Base-by-base conservation (phyloP, 2,113 vertebrate species). In the Electrona antarctica region DNA sequence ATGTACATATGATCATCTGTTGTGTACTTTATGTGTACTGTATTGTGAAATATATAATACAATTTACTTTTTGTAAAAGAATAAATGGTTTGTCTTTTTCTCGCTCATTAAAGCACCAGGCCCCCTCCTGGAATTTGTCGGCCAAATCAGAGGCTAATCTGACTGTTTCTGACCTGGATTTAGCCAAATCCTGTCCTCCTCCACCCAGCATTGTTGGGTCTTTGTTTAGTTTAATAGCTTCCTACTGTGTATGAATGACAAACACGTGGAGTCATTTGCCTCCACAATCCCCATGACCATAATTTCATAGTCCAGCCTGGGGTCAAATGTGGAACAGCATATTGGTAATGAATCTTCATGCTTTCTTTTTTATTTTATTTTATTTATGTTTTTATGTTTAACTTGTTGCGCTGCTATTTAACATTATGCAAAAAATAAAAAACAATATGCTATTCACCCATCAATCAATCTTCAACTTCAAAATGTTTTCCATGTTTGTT, bases 11-110 rank as follows among this genome's bases (percentile, higher is more conserved):
- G 49, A 54, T 67, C 41, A 66, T 71, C 64, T 87, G 73, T 83
- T 64, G n/a, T 73, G 76, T 88, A 21, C 33, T 12, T 80, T 69
- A 57, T 81, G 67, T 81, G 55, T 86, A 79, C 64, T 87, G 76
- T 87, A 85, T 73, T 64, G 63, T 48, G 3, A 77, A 85, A 87
- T 88, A 87, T 88, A 86, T 85, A 88, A 86, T 76, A 85, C 73
- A 84, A 62, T 70, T 83, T 76, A 76, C 73, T 82, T 86, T 21
- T 86, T 90, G 80, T 70, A 64, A 85, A 82, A 57, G 5, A 81
- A 77, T 77, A 84, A 8, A 77, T 74, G 56, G 66, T 41, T 61
- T 46, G 64, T 78, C 10, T 63, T 63, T 62, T 71, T 14, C 21
- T 61, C 9, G 8, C 57, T 57, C 57, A 28, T 60, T 71, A 13